Evolutionary conservation across 53 echinoderm and acorn worm species (phyloP).

Genomic region (Stichopus horrens): DNA sequence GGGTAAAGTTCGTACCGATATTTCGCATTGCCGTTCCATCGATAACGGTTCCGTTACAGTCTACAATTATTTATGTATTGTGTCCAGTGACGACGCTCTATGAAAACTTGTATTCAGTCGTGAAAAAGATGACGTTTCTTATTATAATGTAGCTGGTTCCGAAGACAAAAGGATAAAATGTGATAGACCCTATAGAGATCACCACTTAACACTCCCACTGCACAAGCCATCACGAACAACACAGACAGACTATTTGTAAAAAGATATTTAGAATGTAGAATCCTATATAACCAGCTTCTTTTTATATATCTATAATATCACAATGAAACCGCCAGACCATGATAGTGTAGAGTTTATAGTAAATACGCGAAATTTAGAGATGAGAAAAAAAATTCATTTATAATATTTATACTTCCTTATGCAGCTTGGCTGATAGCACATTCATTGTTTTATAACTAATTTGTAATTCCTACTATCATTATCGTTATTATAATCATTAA

Average conservation of each 20-base stretch:
- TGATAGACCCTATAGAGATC: background rate
- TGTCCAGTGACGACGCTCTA: background rate
- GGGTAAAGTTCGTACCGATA: background rate
- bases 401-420: conserved; percentile 21
- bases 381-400: background rate
- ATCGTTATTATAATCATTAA: background rate
- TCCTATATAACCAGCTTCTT: background rate
- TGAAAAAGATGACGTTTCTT: background rate
- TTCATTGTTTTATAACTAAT: conserved; percentile 13
- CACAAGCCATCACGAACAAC: conserved; percentile 35
- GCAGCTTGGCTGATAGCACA: conserved; percentile 37
- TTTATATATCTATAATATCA: background rate
- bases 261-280: no score
- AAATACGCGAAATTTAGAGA: background rate
- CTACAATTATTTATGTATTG: background rate
- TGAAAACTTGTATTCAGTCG: conserved; percentile 17
- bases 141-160: background rate
- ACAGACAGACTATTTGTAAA: background rate
- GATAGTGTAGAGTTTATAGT: conserved; percentile 2
- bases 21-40: background rate
- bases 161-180: background rate
- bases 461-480: background rate
- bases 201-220: conserved; percentile 3
- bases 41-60: background rate
- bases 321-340: background rate